phyloP scores from a whole-genome alignment of 2,113 vertebrate species.

The Ophiodon elongatus region DNA sequence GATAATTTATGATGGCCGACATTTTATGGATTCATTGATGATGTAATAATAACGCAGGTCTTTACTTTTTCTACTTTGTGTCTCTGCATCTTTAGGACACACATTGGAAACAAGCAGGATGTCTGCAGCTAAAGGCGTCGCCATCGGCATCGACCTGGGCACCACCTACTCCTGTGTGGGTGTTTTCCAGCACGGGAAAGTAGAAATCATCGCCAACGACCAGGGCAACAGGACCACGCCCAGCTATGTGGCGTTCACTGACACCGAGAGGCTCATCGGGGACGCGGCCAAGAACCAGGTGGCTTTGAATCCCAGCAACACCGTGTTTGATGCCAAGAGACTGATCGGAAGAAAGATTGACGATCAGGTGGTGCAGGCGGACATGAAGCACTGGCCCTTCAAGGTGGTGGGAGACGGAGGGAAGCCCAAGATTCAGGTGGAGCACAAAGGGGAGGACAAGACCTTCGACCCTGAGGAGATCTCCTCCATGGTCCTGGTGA shows the following conservation, averaged over 20 bases:
- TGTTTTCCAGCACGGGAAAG: slow-evolving; percentile 93
- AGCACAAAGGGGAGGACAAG: slow-evolving; percentile 78
- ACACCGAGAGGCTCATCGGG: slow-evolving; percentile 61
- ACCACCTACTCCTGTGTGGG: slow-evolving; percentile 87
- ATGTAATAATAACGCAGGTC: background rate
- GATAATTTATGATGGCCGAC: too few relatives aligned
- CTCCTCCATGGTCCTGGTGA: slow-evolving; percentile 74
- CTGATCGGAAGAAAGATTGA: slow-evolving; percentile 82
- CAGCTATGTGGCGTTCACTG: slow-evolving; percentile 67
- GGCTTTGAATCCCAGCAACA: slow-evolving; percentile 75
- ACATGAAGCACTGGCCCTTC: slow-evolving; percentile 83
- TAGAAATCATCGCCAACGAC: slow-evolving; percentile 80
- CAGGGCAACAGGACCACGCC: slow-evolving; percentile 75
- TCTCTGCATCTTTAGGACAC: background rate
- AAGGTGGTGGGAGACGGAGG: slow-evolving; percentile 72
- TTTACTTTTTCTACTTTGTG: background rate
- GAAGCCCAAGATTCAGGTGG: slow-evolving; percentile 76
- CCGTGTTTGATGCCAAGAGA: slow-evolving; percentile 73
- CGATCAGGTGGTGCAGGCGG: slow-evolving; percentile 75
- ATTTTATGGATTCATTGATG: background rate
- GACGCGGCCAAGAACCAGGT: slow-evolving; percentile 75
- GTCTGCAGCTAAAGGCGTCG: slow-evolving; percentile 48
- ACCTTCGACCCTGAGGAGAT: slow-evolving; percentile 78
- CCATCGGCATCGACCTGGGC: slow-evolving; percentile 72
- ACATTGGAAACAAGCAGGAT: slow-evolving; percentile 3